A percentile compares a stretch with the other conserved stretches of the same genome.
These are phyloP conservation scores for Sitophilus oryzae DNA, from an alignment of 1,140 invertebrate genomes.

Conservation along the genomic window DNA sequence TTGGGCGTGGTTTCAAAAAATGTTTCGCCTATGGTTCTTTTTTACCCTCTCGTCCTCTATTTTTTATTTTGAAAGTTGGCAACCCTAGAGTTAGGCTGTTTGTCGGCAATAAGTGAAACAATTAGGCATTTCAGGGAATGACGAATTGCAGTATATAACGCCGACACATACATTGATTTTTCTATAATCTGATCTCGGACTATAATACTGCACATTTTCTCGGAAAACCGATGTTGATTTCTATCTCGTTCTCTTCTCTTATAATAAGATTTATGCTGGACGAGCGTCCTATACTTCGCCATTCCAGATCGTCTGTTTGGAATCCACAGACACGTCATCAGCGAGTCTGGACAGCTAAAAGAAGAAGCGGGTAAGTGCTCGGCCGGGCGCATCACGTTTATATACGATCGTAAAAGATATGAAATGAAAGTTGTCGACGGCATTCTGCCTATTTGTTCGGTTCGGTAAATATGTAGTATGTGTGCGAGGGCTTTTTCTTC, in stretches of 20 bases:
- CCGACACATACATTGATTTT: no score
- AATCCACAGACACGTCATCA: slow-evolving; percentile 33
- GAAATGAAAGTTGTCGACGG: slow-evolving; percentile 28
- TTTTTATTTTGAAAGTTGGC: no score
- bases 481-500: no score
- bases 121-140: no score
- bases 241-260: slow-evolving; percentile 38
- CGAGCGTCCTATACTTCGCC: slow-evolving; percentile 36
- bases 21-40: no score
- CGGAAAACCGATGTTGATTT: slow-evolving; percentile 39
- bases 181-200: no score
- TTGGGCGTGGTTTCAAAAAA: no score
- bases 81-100: no score
- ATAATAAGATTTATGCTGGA: slow-evolving; percentile 41
- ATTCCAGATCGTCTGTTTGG: slow-evolving; percentile 36
- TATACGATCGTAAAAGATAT: slow-evolving; percentile 26
- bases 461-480: background rate
- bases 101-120: no score
- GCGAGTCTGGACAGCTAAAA: slow-evolving; percentile 22
- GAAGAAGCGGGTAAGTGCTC: slow-evolving; percentile 22
- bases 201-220: slow-evolving; percentile 28
- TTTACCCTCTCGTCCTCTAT: no score
- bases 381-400: slow-evolving; percentile 17
- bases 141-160: no score
- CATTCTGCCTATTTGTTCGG: slow-evolving; percentile 27